Evolutionary conservation across 2,797 vertebrate species (phyloP).

Genomic region (Halcyon badia): DNA sequence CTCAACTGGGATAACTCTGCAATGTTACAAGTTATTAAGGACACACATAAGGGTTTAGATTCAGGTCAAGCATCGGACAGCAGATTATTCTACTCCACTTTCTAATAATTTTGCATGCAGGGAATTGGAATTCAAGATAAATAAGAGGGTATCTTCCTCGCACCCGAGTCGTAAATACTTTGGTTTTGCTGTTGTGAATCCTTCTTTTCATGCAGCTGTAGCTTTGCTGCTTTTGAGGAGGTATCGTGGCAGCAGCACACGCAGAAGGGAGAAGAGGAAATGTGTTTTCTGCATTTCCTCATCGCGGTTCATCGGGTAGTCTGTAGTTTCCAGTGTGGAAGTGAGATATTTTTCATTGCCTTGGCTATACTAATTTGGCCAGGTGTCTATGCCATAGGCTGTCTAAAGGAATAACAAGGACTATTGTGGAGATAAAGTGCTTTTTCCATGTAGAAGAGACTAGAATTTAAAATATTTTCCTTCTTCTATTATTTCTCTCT

Average conservation of each 20-base stretch:
- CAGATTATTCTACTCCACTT: not conserved
- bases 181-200: not conserved
- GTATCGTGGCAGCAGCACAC: rapidly evolving
- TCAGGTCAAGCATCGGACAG: not conserved
- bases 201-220: not conserved
- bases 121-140: not conserved
- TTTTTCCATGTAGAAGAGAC: not conserved
- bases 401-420: slow-evolving; percentile 36
- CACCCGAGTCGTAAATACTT: not conserved
- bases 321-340: not conserved
- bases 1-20: not conserved
- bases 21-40: not conserved
- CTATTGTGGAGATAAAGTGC: slow-evolving; percentile 39
- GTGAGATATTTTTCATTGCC: not conserved
- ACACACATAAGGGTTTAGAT: not conserved
- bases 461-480: slow-evolving; percentile 41
- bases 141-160: not conserved
- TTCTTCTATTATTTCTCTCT: not conserved
- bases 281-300: not conserved
- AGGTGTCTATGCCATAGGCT: not conserved
- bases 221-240: not conserved
- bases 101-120: not conserved
- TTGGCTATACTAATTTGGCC: not conserved
- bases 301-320: not conserved
- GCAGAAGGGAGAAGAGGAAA: not conserved